Evolutionary conservation across 1,140 invertebrate species (phyloP).

Genomic region (Drosophila equinoxialis): DNA sequence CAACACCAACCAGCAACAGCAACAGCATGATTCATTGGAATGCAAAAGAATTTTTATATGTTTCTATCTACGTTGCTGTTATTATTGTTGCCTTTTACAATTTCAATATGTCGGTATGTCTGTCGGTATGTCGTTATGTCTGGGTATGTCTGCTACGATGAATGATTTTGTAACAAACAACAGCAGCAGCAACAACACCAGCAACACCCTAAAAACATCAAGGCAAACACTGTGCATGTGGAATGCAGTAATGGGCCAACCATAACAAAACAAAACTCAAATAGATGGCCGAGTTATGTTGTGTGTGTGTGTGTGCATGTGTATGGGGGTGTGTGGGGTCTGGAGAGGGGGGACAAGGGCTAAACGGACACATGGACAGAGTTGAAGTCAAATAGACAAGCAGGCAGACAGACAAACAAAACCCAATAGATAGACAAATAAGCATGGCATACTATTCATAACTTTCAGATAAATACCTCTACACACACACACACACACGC

Average conservation of each 20-base stretch:
- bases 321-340: background rate
- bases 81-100: slow-evolving; percentile 57
- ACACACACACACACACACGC: slow-evolving; percentile 36
- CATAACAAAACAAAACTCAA: slow-evolving; percentile 66
- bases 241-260: slow-evolving; percentile 77
- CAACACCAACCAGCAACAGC: slow-evolving; percentile 50
- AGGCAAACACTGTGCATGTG: slow-evolving; percentile 78
- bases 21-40: slow-evolving; percentile 77
- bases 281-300: slow-evolving; percentile 19
- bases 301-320: background rate
- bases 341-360: slow-evolving; percentile 12
- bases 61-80: slow-evolving; percentile 71
- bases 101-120: slow-evolving; percentile 62
- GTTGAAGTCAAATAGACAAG: slow-evolving; percentile 61
- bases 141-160: slow-evolving; percentile 44
- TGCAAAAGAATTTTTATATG: slow-evolving; percentile 81
- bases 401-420: slow-evolving; percentile 41
- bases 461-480: slow-evolving; percentile 55
- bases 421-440: slow-evolving; percentile 78
- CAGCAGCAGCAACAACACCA: slow-evolving; percentile 50
- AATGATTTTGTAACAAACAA: slow-evolving; percentile 77
- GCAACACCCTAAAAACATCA: slow-evolving; percentile 78
- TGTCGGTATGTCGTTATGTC: background rate
- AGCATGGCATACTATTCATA: slow-evolving; percentile 58
- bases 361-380: slow-evolving; percentile 34